These are phyloP conservation scores for Sarotherodon lohbergeri DNA, from an alignment of 2,113 vertebrate species.

Conservation along the genomic window DNA sequence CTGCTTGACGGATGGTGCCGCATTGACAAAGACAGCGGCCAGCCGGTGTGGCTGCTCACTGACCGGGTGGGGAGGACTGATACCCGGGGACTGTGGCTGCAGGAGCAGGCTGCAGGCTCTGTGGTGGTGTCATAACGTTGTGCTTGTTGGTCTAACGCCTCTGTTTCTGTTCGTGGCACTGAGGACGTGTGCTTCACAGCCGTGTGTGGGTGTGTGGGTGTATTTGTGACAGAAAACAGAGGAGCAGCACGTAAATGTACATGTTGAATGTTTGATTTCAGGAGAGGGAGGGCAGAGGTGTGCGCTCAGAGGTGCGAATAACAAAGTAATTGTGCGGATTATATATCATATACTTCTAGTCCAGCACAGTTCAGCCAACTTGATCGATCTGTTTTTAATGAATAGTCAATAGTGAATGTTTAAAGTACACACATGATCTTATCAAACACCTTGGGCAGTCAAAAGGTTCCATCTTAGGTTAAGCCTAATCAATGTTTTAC, in stretches of 20 bases:
- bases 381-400: background rate
- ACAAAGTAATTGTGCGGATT: background rate
- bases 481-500: background rate
- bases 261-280: background rate
- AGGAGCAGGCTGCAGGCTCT: background rate
- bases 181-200: background rate
- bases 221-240: constrained; percentile 39
- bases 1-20: constrained; percentile 64
- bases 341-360: background rate
- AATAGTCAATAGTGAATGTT: background rate
- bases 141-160: background rate
- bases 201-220: constrained; percentile 17
- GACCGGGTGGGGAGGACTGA: background rate
- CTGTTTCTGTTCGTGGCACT: constrained; percentile 7
- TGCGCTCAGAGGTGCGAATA: background rate
- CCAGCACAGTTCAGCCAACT: background rate
- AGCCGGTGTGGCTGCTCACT: constrained; percentile 30
- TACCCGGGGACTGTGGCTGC: background rate
- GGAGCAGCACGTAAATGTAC: background rate
- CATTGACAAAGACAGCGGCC: constrained; percentile 59
- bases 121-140: background rate
- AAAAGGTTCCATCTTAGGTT: background rate
- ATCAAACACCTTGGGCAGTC: background rate
- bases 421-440: background rate
- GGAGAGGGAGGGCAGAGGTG: background rate